phyloP scores from a whole-genome alignment of 2,113 vertebrate species.

The Ceyx margarethae region DNA sequence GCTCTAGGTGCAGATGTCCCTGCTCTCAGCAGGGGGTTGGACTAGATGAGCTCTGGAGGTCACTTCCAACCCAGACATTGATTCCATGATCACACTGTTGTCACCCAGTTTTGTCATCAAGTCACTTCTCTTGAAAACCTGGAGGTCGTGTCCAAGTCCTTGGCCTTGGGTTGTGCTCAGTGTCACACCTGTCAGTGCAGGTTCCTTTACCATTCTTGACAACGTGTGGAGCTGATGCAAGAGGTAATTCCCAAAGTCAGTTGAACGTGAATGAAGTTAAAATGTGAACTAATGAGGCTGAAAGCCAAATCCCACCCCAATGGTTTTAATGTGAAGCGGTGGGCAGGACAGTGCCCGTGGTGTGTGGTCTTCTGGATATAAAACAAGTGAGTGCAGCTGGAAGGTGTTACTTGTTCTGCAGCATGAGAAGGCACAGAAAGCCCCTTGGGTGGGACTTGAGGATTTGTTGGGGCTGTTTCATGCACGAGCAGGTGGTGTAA shows the following conservation, averaged over 20 bases:
- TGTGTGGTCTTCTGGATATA: neutral
- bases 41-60: too few species aligned
- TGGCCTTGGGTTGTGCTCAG: neutral
- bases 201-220: neutral
- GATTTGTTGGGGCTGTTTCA: neutral
- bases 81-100: neutral
- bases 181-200: neutral
- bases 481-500: neutral
- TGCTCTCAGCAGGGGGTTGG: too few species aligned
- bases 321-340: neutral
- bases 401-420: neutral
- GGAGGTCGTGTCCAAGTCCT: neutral
- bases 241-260: neutral
- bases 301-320: neutral
- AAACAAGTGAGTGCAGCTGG: neutral
- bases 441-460: neutral
- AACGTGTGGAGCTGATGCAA: neutral
- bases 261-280: neutral
- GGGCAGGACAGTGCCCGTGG: neutral
- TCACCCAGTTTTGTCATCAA: accelerated
- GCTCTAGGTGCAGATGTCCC: too few species aligned
- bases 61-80: too few species aligned
- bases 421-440: neutral
- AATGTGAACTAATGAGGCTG: neutral
- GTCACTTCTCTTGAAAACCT: neutral